Evolutionary conservation across 2,797 vertebrate genomes (phyloP).

Genomic region (Phataginus tetradactyla): DNA sequence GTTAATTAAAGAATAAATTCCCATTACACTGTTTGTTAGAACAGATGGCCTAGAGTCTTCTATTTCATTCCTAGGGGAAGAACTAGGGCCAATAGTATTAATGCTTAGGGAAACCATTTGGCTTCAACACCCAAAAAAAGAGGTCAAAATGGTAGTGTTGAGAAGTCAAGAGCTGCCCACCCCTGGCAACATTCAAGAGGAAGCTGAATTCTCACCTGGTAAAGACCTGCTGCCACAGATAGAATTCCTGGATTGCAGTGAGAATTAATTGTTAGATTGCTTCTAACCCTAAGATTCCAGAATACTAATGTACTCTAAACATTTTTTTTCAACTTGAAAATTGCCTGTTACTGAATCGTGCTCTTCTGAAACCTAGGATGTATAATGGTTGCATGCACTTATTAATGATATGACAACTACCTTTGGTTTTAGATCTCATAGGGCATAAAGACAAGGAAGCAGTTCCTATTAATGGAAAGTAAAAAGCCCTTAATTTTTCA

Average conservation of each 20-base stretch:
- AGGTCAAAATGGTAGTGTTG: not conserved
- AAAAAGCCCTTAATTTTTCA: not conserved
- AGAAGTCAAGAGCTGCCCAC: not conserved
- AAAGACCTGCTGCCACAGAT: not conserved
- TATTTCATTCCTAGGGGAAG: not conserved
- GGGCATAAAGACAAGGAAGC: not conserved
- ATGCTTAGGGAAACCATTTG: not conserved
- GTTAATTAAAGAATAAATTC: constrained; percentile 42
- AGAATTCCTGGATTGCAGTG: not conserved
- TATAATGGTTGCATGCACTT: not conserved
- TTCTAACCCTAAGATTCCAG: not conserved
- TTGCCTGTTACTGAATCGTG: not conserved
- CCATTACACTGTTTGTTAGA: not conserved
- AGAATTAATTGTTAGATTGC: not conserved
- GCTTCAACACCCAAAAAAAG: not conserved
- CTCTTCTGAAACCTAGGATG: not conserved
- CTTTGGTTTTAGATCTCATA: not conserved
- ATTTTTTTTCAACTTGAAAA: not conserved
- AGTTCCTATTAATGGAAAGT: not conserved
- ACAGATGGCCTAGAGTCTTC: not conserved
- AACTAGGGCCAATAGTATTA: not conserved
- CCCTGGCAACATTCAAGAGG: not conserved
- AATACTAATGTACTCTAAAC: not conserved
- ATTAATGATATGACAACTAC: not conserved
- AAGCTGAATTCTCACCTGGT: not conserved